Conservation (phyloP, 2,888 invertebrate species). For the Mesochorus sp. region DNA sequence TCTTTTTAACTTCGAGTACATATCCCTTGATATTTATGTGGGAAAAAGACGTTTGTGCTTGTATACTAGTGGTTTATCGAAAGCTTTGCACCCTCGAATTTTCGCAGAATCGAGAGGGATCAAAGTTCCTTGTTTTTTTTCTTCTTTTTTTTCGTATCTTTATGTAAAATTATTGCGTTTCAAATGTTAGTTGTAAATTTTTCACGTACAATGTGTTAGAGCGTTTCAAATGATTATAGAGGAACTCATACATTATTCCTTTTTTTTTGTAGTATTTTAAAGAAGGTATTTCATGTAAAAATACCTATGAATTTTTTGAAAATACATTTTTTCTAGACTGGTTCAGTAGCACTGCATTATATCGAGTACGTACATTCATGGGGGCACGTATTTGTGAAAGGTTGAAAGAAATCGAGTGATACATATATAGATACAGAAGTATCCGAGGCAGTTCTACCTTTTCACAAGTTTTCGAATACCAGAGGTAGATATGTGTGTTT, state of each 20-base stretch:
- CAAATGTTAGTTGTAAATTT: neutral
- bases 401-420: slow-evolving; percentile 42
- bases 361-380: neutral
- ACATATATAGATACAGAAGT: slow-evolving; percentile 23
- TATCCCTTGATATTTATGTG: neutral
- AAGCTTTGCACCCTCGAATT: neutral
- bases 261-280: too few species aligned
- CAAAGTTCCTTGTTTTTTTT: neutral
- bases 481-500: too few species aligned
- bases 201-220: too few species aligned
- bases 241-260: too few species aligned
- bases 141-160: neutral
- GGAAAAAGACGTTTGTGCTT: neutral
- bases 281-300: too few species aligned
- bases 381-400: neutral
- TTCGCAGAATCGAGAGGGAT: neutral
- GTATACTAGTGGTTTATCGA: neutral
- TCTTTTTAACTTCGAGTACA: slow-evolving; percentile 11
- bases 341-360: slow-evolving; percentile 31
- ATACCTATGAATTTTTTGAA: slow-evolving; percentile 55
- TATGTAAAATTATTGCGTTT: neutral
- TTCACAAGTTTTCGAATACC: slow-evolving; percentile 40
- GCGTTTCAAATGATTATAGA: too few species aligned
- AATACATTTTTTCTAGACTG: slow-evolving; percentile 56
- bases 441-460: slow-evolving; percentile 40